phyloP scores from a whole-genome alignment of 2,797 vertebrate species.

The Neoniphon sammara region DNA sequence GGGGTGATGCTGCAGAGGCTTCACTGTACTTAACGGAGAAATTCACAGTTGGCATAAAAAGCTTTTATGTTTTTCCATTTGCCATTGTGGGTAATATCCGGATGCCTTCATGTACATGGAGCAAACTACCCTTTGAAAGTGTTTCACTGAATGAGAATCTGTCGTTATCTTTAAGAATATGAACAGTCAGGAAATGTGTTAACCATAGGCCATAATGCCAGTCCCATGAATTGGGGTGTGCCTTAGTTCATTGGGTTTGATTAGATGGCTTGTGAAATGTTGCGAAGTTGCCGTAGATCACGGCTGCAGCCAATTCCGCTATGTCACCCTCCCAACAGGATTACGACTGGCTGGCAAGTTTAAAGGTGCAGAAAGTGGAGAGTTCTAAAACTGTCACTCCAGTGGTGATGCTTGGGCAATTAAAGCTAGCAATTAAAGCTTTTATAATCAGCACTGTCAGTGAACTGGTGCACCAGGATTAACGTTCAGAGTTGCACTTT shows the following conservation, averaged over 20 bases:
- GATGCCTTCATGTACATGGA: constrained; percentile 8
- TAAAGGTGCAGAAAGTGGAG: constrained; percentile 71
- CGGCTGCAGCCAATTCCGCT: constrained; percentile 65
- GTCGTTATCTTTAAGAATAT: constrained; percentile 21
- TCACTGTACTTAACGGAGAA: constrained; percentile 1
- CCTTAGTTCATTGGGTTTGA: constrained; percentile 64
- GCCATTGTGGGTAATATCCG: neutral
- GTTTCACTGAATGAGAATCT: neutral
- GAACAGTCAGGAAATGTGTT: constrained; percentile 31
- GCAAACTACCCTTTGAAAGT: neutral
- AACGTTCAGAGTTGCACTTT: constrained; percentile 69
- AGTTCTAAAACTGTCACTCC: constrained; percentile 75
- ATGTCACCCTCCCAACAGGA: constrained; percentile 69
- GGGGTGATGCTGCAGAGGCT: neutral
- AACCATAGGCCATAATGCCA: constrained; percentile 21
- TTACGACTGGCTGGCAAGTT: constrained; percentile 71
- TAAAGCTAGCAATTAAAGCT: constrained; percentile 80
- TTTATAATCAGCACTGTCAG: constrained; percentile 79
- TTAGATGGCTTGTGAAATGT: constrained; percentile 67
- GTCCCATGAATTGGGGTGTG: constrained; percentile 32
- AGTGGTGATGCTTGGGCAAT: constrained; percentile 70
- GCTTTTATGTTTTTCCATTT: constrained; percentile 14
- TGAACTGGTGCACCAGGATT: constrained; percentile 75
- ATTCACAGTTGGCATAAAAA: neutral
- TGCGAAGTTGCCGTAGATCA: constrained; percentile 62